These are phyloP conservation scores for Heteractis magnifica DNA, from an alignment of 92 coral and sea anemone genomes.

Conservation along the genomic window DNA sequence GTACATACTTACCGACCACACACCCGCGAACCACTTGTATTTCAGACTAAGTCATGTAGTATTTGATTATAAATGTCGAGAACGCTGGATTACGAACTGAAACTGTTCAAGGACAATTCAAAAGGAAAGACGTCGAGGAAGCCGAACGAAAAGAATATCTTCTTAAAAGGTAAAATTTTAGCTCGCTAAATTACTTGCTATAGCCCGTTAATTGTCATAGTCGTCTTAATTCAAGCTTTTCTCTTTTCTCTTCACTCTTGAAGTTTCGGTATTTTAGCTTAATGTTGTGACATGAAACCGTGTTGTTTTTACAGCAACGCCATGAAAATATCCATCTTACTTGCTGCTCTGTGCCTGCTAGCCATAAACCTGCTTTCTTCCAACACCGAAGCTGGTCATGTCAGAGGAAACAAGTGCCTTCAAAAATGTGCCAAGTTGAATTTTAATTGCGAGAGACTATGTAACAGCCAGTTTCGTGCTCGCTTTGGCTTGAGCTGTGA, in stretches of 20 bases:
- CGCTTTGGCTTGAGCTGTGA: neutral
- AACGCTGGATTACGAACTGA: neutral
- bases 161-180: neutral
- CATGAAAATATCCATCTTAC: neutral
- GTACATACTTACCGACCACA: neutral
- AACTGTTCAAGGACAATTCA: neutral
- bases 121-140: neutral
- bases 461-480: neutral
- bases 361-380: neutral
- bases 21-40: neutral
- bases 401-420: slow-evolving; percentile 1
- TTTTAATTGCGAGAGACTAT: neutral
- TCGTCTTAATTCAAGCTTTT: too few species aligned
- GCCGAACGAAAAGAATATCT: neutral
- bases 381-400: neutral
- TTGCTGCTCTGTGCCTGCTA: neutral
- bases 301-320: neutral
- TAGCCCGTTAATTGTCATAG: too few species aligned
- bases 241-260: neutral
- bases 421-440: slow-evolving; percentile 1
- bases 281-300: neutral
- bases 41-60: neutral
- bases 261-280: too few species aligned
- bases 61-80: neutral
- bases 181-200: too few species aligned